Percentiles rank a stretch among this genome's conserved stretches.
These are phyloP conservation scores for Sebastes umbrosus DNA, from an alignment of 2,797 vertebrate genomes.

Conservation along the genomic window DNA sequence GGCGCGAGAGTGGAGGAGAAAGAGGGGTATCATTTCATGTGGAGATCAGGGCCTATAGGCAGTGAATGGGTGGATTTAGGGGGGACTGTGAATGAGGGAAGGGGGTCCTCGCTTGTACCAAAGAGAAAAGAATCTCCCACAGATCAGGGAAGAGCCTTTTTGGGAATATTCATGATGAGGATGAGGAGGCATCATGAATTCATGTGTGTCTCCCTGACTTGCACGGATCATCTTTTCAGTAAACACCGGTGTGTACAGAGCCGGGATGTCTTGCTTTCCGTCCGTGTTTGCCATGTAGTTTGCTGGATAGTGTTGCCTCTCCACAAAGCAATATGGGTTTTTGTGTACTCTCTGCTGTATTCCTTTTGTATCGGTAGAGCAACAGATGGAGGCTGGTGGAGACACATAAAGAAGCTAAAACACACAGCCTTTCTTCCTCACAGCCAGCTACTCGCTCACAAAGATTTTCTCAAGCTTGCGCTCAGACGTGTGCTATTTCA, in stretches of 20 bases:
- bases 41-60: constrained; percentile 84
- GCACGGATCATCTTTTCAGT: constrained; percentile 88
- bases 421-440: constrained; percentile 79
- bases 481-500: constrained; percentile 68
- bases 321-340: constrained; percentile 75
- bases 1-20: constrained; percentile 83
- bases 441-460: constrained; percentile 68
- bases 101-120: constrained; percentile 78
- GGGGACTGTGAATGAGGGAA: constrained; percentile 80
- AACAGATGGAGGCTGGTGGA: constrained; percentile 76
- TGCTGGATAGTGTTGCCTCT: constrained; percentile 75
- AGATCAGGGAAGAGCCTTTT: constrained; percentile 83
- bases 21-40: constrained; percentile 87
- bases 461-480: constrained; percentile 80
- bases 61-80: constrained; percentile 86
- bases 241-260: constrained; percentile 83
- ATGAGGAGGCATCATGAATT: constrained; percentile 87
- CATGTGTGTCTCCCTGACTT: constrained; percentile 79
- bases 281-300: constrained; percentile 68
- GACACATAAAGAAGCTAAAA: constrained; percentile 77
- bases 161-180: constrained; percentile 93
- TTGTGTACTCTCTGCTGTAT: constrained; percentile 73
- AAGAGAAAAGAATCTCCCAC: constrained; percentile 81
- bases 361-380: constrained; percentile 68
- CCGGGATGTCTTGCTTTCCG: constrained; percentile 47